Conservation (phyloP, 2,113 vertebrate species). For the Tenrec ecaudatus region DNA sequence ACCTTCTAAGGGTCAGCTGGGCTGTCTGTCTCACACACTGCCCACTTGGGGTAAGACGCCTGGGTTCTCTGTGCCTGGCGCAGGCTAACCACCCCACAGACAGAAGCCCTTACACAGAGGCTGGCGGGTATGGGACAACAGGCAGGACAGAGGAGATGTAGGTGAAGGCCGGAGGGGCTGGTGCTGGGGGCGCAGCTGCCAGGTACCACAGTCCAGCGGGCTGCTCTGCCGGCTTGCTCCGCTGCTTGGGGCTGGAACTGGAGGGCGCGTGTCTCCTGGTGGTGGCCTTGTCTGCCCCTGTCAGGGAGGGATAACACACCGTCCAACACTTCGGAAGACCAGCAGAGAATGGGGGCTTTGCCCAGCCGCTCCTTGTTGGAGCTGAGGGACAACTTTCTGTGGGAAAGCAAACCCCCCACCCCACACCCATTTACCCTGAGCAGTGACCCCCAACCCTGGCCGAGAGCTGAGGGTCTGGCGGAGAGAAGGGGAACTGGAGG, state of each 20-base stretch:
- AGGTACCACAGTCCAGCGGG: conserved; percentile 80
- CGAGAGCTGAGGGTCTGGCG: neutral
- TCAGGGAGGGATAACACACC: fast-evolving
- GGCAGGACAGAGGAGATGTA: conserved; percentile 85
- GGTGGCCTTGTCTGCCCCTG: conserved; percentile 55
- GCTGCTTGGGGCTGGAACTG: neutral
- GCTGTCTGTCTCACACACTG: fast-evolving
- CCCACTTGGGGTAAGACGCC: fast-evolving
- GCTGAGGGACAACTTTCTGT: neutral
- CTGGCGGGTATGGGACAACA: conserved; percentile 83
- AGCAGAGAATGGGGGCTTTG: neutral
- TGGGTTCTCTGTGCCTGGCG: neutral
- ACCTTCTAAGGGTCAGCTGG: neutral
- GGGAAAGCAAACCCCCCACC: neutral
- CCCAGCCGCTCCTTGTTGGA: neutral
- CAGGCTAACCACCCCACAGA: too few species aligned
- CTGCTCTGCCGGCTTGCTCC: neutral
- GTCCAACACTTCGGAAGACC: neutral
- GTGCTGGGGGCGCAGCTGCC: conserved; percentile 56
- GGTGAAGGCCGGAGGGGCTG: conserved; percentile 74
- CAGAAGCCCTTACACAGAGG: conserved; percentile 85
- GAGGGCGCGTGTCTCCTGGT: neutral
- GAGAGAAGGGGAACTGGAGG: conserved; percentile 79
- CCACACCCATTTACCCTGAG: too few species aligned
- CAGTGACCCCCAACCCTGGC: neutral